phyloP scores from a whole-genome alignment of 2,888 invertebrate species.

The Pterostichus niger region DNA sequence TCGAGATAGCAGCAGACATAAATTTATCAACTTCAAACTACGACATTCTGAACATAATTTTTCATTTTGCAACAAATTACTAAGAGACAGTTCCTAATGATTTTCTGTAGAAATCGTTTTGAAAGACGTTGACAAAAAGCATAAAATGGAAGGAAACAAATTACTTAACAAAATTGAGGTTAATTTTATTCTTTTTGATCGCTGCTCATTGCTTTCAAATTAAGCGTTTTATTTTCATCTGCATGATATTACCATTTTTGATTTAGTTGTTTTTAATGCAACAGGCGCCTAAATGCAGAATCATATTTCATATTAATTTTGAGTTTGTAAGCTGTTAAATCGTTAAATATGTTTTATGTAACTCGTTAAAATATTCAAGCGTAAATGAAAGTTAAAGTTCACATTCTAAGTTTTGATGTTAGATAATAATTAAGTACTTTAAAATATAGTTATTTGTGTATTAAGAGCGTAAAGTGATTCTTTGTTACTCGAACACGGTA shows the following conservation, averaged over 20 bases:
- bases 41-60: constrained; percentile 23
- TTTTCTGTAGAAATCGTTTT: constrained; percentile 26
- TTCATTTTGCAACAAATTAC: constrained; percentile 37
- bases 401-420: no score
- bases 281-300: background rate
- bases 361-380: no score
- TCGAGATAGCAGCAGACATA: background rate
- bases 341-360: no score
- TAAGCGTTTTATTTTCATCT: background rate
- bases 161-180: constrained; percentile 27
- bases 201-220: constrained; percentile 1
- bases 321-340: no score
- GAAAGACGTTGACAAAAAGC: constrained; percentile 17
- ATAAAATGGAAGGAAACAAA: constrained; percentile 26
- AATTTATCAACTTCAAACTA: constrained; percentile 7
- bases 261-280: background rate
- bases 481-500: no score
- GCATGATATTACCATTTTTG: background rate
- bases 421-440: no score
- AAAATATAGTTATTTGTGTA: no score
- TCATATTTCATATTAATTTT: background rate
- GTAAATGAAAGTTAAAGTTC: no score
- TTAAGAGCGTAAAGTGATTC: no score
- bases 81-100: constrained; percentile 7
- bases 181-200: constrained; percentile 12